phyloP scores from a whole-genome alignment of 2,888 invertebrate genomes.

The Trichogramma evanescens region DNA sequence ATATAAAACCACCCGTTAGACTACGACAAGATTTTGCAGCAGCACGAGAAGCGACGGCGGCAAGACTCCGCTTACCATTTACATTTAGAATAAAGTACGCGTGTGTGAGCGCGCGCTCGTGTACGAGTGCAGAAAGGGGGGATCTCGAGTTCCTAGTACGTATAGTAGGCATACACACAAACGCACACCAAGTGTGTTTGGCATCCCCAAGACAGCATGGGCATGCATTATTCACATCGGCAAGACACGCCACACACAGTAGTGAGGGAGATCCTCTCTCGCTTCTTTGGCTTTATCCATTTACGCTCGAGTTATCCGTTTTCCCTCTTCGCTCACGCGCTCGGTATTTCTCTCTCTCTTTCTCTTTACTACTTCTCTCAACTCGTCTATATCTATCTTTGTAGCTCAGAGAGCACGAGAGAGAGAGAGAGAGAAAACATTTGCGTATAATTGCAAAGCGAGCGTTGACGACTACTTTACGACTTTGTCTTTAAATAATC shows the following conservation, averaged over 20 bases:
- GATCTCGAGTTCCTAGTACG: no score
- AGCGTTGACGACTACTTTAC: no score
- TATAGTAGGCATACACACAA: no score
- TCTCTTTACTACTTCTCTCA: background rate
- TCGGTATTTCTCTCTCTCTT: background rate
- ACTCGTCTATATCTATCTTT: no score
- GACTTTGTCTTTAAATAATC: no score
- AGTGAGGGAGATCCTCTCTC: background rate
- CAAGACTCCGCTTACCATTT: conserved; percentile 8
- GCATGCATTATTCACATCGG: conserved; percentile 22
- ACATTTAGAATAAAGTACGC: conserved; percentile 20
- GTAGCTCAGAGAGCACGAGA: no score
- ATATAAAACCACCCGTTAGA: background rate
- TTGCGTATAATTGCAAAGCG: no score
- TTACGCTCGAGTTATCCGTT: conserved; percentile 16
- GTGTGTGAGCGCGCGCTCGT: background rate
- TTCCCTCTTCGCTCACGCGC: conserved; percentile 10
- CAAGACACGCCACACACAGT: background rate
- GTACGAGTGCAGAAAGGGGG: no score
- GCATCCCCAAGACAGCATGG: conserved; percentile 10
- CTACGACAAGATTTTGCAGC: no score
- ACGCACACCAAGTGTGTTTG: conserved; percentile 10
- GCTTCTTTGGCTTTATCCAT: conserved; percentile 8
- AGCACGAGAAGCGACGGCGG: no score
- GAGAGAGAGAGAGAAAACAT: no score